Percentiles rank a stretch among this genome's conserved stretches.
Evolutionary conservation across 2,113 vertebrate species (phyloP).

Genomic region (Conger conger): DNA sequence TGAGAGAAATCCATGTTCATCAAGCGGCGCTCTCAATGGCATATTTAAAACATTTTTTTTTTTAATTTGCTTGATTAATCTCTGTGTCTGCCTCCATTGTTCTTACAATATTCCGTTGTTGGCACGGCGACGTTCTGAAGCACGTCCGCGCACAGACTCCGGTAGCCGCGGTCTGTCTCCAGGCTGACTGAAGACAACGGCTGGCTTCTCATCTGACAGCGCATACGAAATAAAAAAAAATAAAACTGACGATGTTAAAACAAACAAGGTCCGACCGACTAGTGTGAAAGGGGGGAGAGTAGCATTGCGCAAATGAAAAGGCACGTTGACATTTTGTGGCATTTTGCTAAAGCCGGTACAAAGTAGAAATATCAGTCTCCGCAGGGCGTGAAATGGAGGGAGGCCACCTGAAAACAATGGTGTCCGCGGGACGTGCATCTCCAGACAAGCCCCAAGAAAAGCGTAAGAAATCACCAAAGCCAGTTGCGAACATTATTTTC

Average conservation of each 20-base stretch:
- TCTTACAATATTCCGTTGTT: background rate
- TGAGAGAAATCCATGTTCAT: background rate
- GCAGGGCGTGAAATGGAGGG: background rate
- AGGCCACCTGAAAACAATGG: background rate
- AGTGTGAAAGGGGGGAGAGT: background rate
- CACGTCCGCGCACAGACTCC: background rate
- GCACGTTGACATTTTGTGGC: slow-evolving; percentile 13
- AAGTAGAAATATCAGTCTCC: background rate
- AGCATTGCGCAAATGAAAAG: background rate
- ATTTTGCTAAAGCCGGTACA: background rate
- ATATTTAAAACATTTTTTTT: background rate
- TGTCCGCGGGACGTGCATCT: background rate
- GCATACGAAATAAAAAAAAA: background rate
- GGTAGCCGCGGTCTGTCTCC: background rate
- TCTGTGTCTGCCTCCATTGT: background rate
- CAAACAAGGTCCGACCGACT: background rate
- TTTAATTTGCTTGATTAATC: background rate
- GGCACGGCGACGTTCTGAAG: background rate
- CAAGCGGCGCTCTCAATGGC: background rate
- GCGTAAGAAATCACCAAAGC: background rate
- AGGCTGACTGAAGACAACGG: background rate
- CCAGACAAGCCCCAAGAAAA: background rate
- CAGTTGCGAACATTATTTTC: background rate
- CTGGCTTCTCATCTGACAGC: background rate
- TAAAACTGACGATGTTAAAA: background rate